These are phyloP conservation scores for Gymnoscelis rufifasciata DNA, from an alignment of 2,888 invertebrate species.

Conservation along the genomic window DNA sequence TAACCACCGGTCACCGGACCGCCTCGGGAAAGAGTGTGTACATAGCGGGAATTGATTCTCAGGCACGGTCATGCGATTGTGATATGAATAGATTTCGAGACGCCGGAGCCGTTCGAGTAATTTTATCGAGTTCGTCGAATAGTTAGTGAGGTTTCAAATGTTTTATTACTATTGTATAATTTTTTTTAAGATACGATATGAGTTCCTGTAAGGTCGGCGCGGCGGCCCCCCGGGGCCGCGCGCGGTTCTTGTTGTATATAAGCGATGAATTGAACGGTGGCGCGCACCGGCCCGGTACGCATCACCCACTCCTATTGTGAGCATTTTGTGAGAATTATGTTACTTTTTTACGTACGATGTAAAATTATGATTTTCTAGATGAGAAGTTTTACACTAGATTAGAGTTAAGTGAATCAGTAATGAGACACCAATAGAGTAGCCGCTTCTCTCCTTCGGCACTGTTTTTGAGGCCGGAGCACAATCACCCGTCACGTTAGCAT, in stretches of 20 bases:
- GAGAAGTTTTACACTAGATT: conserved; percentile 77
- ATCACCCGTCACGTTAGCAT: conserved; percentile 53
- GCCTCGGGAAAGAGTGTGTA: conserved; percentile 70
- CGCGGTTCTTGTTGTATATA: conserved; percentile 74
- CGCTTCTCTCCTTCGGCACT: conserved; percentile 76
- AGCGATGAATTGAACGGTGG: conserved; percentile 60
- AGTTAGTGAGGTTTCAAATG: conserved; percentile 79
- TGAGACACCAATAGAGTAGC: conserved; percentile 79
- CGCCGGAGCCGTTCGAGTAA: conserved; percentile 74
- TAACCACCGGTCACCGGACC: conserved; percentile 21
- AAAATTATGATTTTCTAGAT: conserved; percentile 70
- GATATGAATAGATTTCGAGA: conserved; percentile 77
- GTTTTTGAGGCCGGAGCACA: conserved; percentile 69
- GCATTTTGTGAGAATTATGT: conserved; percentile 78
- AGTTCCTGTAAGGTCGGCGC: conserved; percentile 76
- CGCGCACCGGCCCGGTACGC: conserved; percentile 52
- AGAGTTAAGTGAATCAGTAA: conserved; percentile 77
- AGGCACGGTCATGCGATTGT: conserved; percentile 78
- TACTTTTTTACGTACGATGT: conserved; percentile 73
- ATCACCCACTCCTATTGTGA: conserved; percentile 72
- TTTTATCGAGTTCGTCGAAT: conserved; percentile 76
- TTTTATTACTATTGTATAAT: conserved; percentile 78
- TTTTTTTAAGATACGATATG: conserved; percentile 77
- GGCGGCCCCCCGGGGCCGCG: conserved; percentile 50
- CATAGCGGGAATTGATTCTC: conserved; percentile 76